Evolutionary conservation across 2,113 vertebrate genomes (phyloP).

Genomic region (Sebastes fasciatus): DNA sequence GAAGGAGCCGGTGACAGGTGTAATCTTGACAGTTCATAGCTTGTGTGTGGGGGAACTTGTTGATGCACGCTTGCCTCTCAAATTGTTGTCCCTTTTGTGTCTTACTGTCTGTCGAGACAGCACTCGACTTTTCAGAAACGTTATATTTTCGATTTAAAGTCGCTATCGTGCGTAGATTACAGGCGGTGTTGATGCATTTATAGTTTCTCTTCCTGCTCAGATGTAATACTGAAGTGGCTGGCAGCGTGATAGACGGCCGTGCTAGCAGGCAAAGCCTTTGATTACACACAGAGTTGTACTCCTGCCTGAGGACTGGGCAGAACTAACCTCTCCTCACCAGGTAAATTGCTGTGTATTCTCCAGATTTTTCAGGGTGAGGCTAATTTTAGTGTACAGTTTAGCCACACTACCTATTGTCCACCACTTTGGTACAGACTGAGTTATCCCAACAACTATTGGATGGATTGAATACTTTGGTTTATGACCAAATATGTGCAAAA

Average conservation of each 20-base stretch:
- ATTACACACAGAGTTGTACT: slow-evolving; percentile 18
- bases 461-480: not conserved
- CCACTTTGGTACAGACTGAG: not conserved
- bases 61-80: slow-evolving; percentile 30
- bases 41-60: slow-evolving; percentile 60
- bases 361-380: not conserved
- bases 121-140: slow-evolving; percentile 21
- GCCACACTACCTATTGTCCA: not conserved
- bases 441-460: not conserved
- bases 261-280: slow-evolving; percentile 19
- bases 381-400: slow-evolving; percentile 6
- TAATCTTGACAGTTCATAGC: slow-evolving; percentile 61
- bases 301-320: not conserved
- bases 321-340: not conserved
- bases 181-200: slow-evolving; percentile 1
- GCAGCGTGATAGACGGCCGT: not conserved
- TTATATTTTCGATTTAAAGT: slow-evolving; percentile 14
- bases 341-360: slow-evolving; percentile 7
- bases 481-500: not conserved
- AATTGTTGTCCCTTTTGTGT: slow-evolving; percentile 29
- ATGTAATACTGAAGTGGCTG: not conserved
- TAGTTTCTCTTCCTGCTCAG: not conserved
- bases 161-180: not conserved
- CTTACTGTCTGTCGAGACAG: slow-evolving; percentile 1
- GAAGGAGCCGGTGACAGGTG: slow-evolving; percentile 62